phyloP scores from a whole-genome alignment of 2,113 vertebrate species.

The Tiliqua scincoides region DNA sequence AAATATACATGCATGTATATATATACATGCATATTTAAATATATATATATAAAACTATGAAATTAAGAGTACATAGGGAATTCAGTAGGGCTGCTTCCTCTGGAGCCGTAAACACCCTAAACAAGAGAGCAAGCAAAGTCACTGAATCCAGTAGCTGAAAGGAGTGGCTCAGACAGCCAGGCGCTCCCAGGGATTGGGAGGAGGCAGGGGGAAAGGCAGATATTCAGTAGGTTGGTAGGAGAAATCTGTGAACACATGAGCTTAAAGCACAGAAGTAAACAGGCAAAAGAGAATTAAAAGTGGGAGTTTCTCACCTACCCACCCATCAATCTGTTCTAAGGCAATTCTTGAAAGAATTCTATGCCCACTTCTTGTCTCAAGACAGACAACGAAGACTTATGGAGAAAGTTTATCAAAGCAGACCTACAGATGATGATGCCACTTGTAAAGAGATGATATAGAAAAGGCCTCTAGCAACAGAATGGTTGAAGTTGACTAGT shows the following conservation, averaged over 20 bases:
- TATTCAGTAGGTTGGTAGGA: not conserved
- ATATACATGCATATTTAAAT: no score
- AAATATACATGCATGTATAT: no score
- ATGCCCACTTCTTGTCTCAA: not conserved
- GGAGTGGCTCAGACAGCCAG: slow-evolving; percentile 38
- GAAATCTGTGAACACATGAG: not conserved
- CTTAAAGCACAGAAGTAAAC: not conserved
- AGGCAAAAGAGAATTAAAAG: not conserved
- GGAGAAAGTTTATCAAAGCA: not conserved
- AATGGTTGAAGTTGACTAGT: not conserved
- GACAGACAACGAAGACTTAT: not conserved
- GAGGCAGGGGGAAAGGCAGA: not conserved
- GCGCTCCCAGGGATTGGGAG: slow-evolving; percentile 33
- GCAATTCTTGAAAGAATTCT: not conserved
- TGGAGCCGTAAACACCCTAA: slow-evolving; percentile 51
- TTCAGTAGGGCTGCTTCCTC: slow-evolving; percentile 67
- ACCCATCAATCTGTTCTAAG: not conserved
- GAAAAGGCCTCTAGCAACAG: not conserved
- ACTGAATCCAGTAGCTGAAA: slow-evolving; percentile 32
- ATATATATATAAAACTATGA: slow-evolving; percentile 82
- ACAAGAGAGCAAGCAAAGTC: slow-evolving; percentile 51
- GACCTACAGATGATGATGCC: not conserved
- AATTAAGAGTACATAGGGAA: slow-evolving; percentile 75
- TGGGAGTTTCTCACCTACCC: not conserved
- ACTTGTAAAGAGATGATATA: not conserved